Evolutionary conservation across 2,113 vertebrate genomes (phyloP).

Genomic region (Saguinus midas): DNA sequence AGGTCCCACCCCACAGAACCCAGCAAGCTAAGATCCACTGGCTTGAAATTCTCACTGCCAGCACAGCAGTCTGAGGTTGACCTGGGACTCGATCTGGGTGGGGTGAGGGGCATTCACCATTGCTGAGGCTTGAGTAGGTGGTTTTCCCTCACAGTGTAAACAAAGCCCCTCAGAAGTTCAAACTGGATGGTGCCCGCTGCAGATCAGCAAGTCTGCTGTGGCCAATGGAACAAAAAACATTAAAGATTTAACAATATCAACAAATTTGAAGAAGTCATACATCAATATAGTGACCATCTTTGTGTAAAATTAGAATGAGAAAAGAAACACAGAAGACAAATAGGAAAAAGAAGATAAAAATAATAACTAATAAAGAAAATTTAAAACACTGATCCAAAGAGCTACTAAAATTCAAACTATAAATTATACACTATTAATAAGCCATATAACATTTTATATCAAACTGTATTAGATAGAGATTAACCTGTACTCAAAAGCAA

Average conservation of each 20-base stretch:
- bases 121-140: too few species aligned
- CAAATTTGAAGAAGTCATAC: background rate
- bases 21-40: too few species aligned
- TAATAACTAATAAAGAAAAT: background rate
- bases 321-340: background rate
- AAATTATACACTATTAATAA: background rate
- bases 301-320: constrained; percentile 5
- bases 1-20: too few species aligned
- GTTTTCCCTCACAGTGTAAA: too few species aligned
- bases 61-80: too few species aligned
- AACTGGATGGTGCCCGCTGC: too few species aligned
- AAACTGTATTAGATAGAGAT: background rate
- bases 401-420: background rate
- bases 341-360: background rate
- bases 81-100: too few species aligned
- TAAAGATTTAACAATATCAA: background rate
- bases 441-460: background rate
- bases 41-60: too few species aligned
- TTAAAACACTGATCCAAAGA: background rate
- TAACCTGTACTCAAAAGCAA: background rate
- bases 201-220: too few species aligned
- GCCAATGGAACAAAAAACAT: background rate
- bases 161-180: too few species aligned
- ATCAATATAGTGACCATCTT: background rate
- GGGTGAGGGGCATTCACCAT: too few species aligned